phyloP scores from a whole-genome alignment of 2,113 vertebrate genomes.

The Cyanoderma ruficeps region DNA sequence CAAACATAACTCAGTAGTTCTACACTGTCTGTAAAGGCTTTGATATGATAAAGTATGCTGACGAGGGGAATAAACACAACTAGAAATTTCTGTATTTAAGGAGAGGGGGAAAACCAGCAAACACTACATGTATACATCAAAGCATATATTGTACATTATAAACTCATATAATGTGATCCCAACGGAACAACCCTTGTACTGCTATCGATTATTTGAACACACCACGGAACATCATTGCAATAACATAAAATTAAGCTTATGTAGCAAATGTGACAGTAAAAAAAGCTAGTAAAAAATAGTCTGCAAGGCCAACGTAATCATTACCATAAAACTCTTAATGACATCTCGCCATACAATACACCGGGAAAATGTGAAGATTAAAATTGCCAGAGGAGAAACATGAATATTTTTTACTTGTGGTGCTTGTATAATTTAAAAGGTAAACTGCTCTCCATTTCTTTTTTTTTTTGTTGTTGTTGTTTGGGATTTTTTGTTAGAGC shows the following conservation, averaged over 20 bases:
- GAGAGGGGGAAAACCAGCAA: slow-evolving; percentile 35
- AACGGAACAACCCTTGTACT: slow-evolving; percentile 61
- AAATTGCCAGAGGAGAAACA: slow-evolving; percentile 20
- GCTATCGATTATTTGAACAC: slow-evolving; percentile 67
- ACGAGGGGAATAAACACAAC: slow-evolving; percentile 92
- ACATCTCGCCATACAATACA: neutral
- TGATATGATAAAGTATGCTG: slow-evolving; percentile 98
- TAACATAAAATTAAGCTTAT: slow-evolving; percentile 60
- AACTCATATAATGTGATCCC: slow-evolving; percentile 71
- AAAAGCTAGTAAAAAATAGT: slow-evolving; percentile 58
- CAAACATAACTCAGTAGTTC: slow-evolving; percentile 88
- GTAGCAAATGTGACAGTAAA: slow-evolving; percentile 65
- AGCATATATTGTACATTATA: slow-evolving; percentile 72
- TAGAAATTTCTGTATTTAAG: slow-evolving; percentile 79
- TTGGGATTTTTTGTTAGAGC: neutral
- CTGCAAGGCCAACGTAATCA: slow-evolving; percentile 54
- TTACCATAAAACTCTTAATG: slow-evolving; percentile 56
- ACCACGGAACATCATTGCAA: slow-evolving; percentile 51
- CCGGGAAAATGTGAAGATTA: slow-evolving; percentile 29
- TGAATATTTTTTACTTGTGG: neutral
- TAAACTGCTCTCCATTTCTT: neutral
- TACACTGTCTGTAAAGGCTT: slow-evolving; percentile 87
- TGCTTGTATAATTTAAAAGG: slow-evolving; percentile 10
- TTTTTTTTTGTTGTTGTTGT: neutral
- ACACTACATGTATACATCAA: slow-evolving; percentile 69